Conservation (phyloP, 2,797 vertebrate genomes). For the Staurois parvus region DNA sequence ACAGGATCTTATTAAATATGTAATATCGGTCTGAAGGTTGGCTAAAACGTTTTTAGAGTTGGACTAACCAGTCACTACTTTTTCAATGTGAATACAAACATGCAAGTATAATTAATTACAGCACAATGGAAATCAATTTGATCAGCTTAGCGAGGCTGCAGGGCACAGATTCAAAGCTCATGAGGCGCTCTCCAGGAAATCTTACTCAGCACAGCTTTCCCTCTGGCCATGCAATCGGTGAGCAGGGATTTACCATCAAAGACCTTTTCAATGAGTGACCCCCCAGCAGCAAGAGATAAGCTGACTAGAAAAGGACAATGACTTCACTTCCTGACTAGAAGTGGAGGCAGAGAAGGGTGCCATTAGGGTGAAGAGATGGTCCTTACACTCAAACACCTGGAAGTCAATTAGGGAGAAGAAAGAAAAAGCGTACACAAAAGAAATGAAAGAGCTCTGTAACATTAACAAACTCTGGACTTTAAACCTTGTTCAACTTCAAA, state of each 20-base stretch:
- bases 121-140: conserved; percentile 27
- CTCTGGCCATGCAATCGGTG: conserved; percentile 28
- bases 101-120: conserved; percentile 34
- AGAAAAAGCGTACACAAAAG: neutral
- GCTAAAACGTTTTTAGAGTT: too few species aligned
- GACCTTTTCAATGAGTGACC: conserved; percentile 45
- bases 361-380: neutral
- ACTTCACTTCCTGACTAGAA: conserved; percentile 40
- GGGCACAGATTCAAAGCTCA: conserved; percentile 24
- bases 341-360: neutral
- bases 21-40: too few species aligned
- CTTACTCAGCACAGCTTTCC: conserved; percentile 21
- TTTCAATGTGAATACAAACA: neutral
- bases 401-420: conserved; percentile 30
- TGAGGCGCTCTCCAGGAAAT: conserved; percentile 36
- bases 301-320: conserved; percentile 40
- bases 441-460: neutral
- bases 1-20: too few species aligned
- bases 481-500: conserved; percentile 33
- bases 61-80: neutral
- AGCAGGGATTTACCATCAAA: conserved; percentile 48
- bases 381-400: conserved; percentile 41
- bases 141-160: conserved; percentile 28
- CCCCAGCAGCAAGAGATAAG: conserved; percentile 51
- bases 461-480: neutral